Base-by-base conservation (phyloP, 1,140 invertebrate genomes). In the Drosophila trapezifrons region DNA sequence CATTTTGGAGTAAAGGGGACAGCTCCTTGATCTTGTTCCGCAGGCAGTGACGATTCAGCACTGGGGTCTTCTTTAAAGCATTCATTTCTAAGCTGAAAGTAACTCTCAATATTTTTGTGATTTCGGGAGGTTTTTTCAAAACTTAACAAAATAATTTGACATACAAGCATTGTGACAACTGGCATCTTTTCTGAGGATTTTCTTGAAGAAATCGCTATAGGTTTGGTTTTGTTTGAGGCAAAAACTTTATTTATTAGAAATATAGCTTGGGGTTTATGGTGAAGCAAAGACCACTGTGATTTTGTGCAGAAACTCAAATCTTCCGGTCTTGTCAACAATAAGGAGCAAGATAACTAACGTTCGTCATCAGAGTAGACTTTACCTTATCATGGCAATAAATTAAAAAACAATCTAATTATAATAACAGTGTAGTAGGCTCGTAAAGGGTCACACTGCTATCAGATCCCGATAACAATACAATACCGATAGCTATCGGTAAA, bases 1-100 rank as follows among this genome's bases (percentile, higher is more conserved):
- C 7, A 1, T 49, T 20, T 4, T 64, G 15, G 9, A 85, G 32
- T 0, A 70, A 13, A 5, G 70, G 74, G 9, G 54, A 49, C 9
- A 77, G 37, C 2, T 52, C 27, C 13, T 52, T 22, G 8, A 85
- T 80, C 46, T 78, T 78, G 3, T 35, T 25, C 0, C 43, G 35
- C 8, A 85, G 27, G 27, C 77, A 85, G 10, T 43, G 67, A 10
- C 45, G 45, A 42, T 80, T 63, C n/a, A 85, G 17, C 38, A 54
- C 55, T 38, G 9, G 54, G 55, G 15, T 46, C 1, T 20, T 40
- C 38, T 62, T 47, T 4, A 67, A 57, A 18, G 42, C n/a, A 22
- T 76, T 76, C 66, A 74, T 58, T 4, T 15, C 49, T 38, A 7
- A 15, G 22, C 9, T 20, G 7, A 55, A 22, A 42, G 8, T 58